Conservation (phyloP, 2,797 vertebrate genomes). For the Oreonectes daqikongensis region DNA sequence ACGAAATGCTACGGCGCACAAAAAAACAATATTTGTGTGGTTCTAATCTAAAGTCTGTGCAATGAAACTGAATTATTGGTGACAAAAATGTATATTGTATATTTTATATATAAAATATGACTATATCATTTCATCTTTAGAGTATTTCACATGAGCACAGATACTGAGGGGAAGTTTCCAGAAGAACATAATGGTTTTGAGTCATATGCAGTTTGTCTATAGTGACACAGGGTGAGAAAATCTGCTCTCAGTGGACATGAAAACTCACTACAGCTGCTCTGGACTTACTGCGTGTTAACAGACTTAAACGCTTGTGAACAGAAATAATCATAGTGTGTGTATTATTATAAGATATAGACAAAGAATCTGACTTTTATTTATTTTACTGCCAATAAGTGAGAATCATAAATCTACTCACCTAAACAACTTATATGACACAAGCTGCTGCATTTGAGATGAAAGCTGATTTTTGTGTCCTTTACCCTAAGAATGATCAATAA, state of each 20-base stretch:
- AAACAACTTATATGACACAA: background rate
- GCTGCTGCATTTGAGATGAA: too few species aligned
- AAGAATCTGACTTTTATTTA: background rate
- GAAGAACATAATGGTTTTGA: conserved; percentile 1
- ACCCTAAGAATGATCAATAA: too few species aligned
- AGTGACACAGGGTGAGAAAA: conserved; percentile 48
- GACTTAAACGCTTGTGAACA: background rate
- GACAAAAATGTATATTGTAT: too few species aligned
- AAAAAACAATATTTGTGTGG: too few species aligned
- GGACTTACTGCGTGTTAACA: too few species aligned
- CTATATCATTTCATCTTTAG: background rate
- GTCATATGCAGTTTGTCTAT: conserved; percentile 16
- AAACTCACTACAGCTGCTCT: conserved; percentile 49
- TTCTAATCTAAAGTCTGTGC: too few species aligned
- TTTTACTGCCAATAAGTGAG: background rate
- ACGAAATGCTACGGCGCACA: too few species aligned
- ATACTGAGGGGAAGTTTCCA: conserved; percentile 1
- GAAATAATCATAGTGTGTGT: background rate
- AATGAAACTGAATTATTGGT: too few species aligned
- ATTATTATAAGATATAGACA: background rate
- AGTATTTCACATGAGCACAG: background rate
- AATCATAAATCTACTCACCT: background rate
- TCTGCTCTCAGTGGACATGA: conserved; percentile 65
- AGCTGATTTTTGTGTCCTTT: too few species aligned
- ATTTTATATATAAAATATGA: background rate